phyloP scores from a whole-genome alignment of 2,888 invertebrate genomes.

The Nezara viridula region DNA sequence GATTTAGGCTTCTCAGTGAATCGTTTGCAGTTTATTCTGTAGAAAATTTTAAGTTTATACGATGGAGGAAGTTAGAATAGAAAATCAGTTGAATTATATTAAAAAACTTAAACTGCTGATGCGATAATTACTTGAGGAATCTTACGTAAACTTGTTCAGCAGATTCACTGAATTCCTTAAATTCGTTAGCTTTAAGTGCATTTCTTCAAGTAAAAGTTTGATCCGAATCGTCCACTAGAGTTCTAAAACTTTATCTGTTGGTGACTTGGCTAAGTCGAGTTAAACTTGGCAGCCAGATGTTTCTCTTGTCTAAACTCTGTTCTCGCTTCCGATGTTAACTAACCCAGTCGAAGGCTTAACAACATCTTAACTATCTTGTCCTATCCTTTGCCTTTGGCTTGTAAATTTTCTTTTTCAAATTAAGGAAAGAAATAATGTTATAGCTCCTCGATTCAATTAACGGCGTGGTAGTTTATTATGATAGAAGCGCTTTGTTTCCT shows the following conservation, averaged over 20 bases:
- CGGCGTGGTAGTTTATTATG: background rate
- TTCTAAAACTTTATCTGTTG: background rate
- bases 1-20: too few species aligned
- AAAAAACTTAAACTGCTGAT: background rate
- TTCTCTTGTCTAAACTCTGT: background rate
- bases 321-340: constrained; percentile 21
- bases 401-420: background rate
- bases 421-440: background rate
- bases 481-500: too few species aligned
- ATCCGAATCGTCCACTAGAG: background rate
- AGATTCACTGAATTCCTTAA: background rate
- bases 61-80: too few species aligned
- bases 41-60: background rate
- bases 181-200: background rate
- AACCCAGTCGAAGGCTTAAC: constrained; percentile 5
- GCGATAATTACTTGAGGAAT: background rate
- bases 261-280: constrained; percentile 26
- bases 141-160: background rate
- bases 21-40: background rate
- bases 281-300: background rate
- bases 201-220: constrained; percentile 27
- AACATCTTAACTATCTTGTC: background rate
- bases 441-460: background rate
- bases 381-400: background rate
- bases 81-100: too few species aligned